Evolutionary conservation across 1,140 invertebrate species (phyloP).

Genomic region (Megathymus violae): DNA sequence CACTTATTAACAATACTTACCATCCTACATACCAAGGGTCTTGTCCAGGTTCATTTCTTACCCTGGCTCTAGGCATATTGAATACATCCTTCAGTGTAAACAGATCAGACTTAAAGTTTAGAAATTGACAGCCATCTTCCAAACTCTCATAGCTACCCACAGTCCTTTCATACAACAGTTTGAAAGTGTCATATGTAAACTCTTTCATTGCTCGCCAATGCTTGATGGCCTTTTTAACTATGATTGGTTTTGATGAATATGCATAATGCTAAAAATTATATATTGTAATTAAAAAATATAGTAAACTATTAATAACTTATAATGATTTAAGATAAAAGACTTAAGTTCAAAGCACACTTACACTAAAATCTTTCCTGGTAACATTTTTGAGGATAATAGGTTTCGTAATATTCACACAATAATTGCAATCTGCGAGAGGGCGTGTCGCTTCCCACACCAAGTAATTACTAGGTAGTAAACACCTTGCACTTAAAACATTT

Average conservation of each 20-base stretch:
- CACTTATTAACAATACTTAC: constrained; percentile 85
- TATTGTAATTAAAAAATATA: too few relatives aligned
- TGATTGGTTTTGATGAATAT: constrained; percentile 92
- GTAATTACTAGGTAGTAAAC: constrained; percentile 92
- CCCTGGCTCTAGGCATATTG: constrained; percentile 88
- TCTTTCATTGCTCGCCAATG: constrained; percentile 90
- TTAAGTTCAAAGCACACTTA: too few relatives aligned
- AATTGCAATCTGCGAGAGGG: constrained; percentile 91
- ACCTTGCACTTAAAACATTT: constrained; percentile 85
- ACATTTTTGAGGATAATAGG: constrained; percentile 87
- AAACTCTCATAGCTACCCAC: constrained; percentile 87
- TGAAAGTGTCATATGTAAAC: constrained; percentile 91
- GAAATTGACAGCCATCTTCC: constrained; percentile 93
- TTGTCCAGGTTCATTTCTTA: constrained; percentile 85
- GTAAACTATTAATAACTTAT: too few relatives aligned
- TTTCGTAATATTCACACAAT: constrained; percentile 87
- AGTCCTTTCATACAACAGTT: constrained; percentile 88
- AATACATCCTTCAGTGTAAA: constrained; percentile 91
- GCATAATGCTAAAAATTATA: constrained; percentile 85
- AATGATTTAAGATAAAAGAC: too few relatives aligned
- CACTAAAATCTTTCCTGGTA: constrained; percentile 87
- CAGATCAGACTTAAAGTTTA: constrained; percentile 95
- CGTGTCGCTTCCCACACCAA: constrained; percentile 93
- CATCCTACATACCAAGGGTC: constrained; percentile 96
- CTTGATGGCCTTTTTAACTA: constrained; percentile 89